These are phyloP conservation scores for Acanthoscelides obtectus DNA, from an alignment of 2,888 invertebrate genomes.

Conservation along the genomic window DNA sequence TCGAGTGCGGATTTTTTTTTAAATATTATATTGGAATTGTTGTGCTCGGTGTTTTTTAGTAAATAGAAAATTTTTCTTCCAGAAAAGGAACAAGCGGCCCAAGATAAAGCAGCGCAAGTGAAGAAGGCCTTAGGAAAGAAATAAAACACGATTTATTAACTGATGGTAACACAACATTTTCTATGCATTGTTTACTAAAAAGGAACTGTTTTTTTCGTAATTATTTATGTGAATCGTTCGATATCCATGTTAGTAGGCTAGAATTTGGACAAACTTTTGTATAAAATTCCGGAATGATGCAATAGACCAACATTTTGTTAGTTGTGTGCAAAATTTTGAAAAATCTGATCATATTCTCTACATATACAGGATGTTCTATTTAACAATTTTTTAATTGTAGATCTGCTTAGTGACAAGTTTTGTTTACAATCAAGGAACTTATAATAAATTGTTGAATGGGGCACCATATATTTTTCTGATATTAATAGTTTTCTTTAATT, in stretches of 20 bases:
- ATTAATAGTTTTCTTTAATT: background rate
- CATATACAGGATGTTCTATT: background rate
- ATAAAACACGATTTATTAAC: constrained; percentile 13
- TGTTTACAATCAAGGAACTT: background rate
- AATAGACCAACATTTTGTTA: background rate
- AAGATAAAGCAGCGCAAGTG: constrained; percentile 57
- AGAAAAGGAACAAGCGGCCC: constrained; percentile 57
- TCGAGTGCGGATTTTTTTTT: background rate
- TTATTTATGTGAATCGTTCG: background rate
- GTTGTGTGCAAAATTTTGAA: background rate
- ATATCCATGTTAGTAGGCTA: background rate
- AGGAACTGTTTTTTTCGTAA: background rate
- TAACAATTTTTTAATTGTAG: background rate
- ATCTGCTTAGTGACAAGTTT: background rate
- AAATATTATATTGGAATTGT: background rate
- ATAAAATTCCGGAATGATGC: background rate
- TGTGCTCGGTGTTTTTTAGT: background rate
- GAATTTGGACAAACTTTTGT: background rate
- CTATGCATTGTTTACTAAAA: background rate
- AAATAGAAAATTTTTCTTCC: constrained; percentile 32
- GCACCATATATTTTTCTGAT: background rate
- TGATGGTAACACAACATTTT: background rate
- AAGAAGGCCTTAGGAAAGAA: constrained; percentile 61
- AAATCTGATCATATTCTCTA: background rate
- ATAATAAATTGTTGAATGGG: background rate